phyloP scores from a whole-genome alignment of 2,888 invertebrate genomes.

The Neelides folsomi region DNA sequence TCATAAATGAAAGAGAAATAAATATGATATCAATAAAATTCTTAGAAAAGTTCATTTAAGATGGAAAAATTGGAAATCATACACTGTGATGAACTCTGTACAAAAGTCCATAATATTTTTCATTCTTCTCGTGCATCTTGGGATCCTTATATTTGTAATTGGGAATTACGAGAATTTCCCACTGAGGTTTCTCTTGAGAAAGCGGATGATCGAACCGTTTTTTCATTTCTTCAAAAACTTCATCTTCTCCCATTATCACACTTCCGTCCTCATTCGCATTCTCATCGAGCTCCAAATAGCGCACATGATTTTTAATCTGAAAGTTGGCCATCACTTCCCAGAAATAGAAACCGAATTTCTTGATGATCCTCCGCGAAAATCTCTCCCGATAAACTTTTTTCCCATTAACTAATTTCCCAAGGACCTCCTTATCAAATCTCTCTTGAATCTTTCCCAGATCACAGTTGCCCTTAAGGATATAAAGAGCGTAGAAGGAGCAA shows the following conservation, averaged over 20 bases:
- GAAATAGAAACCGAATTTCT: neutral
- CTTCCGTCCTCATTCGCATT: neutral
- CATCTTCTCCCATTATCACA: constrained; percentile 12
- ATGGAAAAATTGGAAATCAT: constrained; percentile 6
- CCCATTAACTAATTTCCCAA: constrained; percentile 2
- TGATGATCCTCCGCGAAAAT: neutral
- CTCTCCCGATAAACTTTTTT: constrained; percentile 1
- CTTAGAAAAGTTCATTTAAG: neutral
- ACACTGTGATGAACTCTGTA: constrained; percentile 20
- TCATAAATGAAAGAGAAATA: neutral
- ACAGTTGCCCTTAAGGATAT: constrained; percentile 3
- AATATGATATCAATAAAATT: neutral
- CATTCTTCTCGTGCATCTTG: neutral
- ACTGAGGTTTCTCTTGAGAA: constrained; percentile 7
- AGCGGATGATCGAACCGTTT: constrained; percentile 15
- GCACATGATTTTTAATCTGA: constrained; percentile 14
- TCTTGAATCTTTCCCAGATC: constrained; percentile 6
- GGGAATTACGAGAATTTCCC: constrained; percentile 19
- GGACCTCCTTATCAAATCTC: neutral
- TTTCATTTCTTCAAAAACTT: constrained; percentile 15
- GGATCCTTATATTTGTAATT: constrained; percentile 8
- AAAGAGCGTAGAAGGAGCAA: constrained; percentile 3
- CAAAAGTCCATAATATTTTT: constrained; percentile 16
- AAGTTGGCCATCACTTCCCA: neutral
- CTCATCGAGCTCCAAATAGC: constrained; percentile 5